Percentiles rank a stretch among this genome's conserved stretches.
Conservation (phyloP, 2,797 vertebrate genomes). For the Microchirus variegatus region DNA sequence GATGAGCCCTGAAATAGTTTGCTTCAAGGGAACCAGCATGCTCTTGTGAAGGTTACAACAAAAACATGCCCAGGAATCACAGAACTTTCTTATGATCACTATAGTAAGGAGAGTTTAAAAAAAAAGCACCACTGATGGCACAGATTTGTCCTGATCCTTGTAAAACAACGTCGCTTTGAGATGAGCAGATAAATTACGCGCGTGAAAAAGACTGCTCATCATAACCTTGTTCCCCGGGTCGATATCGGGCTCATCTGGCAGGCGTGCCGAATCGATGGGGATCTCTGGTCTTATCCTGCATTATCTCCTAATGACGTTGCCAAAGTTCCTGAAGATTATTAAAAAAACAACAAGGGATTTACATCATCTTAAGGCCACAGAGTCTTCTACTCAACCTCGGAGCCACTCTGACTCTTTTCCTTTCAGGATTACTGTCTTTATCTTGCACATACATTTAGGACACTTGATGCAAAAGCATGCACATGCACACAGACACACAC, state of each 20-base stretch:
- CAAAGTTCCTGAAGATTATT: slow-evolving; percentile 74
- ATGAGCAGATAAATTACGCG: slow-evolving; percentile 51
- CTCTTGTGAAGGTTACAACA: neutral
- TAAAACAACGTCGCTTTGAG: slow-evolving; percentile 21
- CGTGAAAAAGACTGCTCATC: slow-evolving; percentile 51
- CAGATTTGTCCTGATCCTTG: slow-evolving; percentile 27
- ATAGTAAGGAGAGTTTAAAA: slow-evolving; percentile 14
- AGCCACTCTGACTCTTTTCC: slow-evolving; percentile 19
- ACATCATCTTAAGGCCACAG: slow-evolving; percentile 50
- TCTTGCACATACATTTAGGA: slow-evolving; percentile 29
- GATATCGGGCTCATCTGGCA: slow-evolving; percentile 67
- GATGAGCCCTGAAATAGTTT: slow-evolving; percentile 11
- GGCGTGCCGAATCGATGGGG: slow-evolving; percentile 61
- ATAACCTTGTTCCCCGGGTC: slow-evolving; percentile 63
- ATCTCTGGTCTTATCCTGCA: slow-evolving; percentile 56
- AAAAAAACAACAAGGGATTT: slow-evolving; percentile 67
- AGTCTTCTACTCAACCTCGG: slow-evolving; percentile 26
- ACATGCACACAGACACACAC: neutral
- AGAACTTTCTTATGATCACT: slow-evolving; percentile 18
- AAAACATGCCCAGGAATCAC: too few relatives aligned
- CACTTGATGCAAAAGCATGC: slow-evolving; percentile 15
- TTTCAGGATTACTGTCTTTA: slow-evolving; percentile 39
- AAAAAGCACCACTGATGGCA: slow-evolving; percentile 13
- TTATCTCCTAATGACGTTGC: slow-evolving; percentile 65
- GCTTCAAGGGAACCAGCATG: neutral